phyloP scores from a whole-genome alignment of 1,140 invertebrate genomes.

The Vanessa atalanta region DNA sequence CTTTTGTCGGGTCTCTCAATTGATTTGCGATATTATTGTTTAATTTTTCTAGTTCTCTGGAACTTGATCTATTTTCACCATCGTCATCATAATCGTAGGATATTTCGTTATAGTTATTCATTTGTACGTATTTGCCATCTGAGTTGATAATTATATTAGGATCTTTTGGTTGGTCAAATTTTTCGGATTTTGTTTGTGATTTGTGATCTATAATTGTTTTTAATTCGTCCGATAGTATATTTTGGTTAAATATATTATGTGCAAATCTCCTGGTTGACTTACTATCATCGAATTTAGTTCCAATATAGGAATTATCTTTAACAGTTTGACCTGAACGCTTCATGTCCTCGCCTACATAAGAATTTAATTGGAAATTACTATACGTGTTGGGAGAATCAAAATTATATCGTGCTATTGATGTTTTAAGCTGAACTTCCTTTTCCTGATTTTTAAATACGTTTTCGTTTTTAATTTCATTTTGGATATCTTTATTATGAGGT shows the following conservation, averaged over 20 bases:
- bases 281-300: background rate
- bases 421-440: constrained; percentile 32
- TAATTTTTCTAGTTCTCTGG: background rate
- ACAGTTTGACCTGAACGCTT: too few species aligned
- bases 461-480: constrained; percentile 5
- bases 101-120: background rate
- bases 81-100: background rate
- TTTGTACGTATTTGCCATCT: background rate
- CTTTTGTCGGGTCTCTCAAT: constrained; percentile 43
- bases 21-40: background rate
- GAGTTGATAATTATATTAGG: background rate
- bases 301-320: too few species aligned
- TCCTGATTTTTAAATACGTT: constrained; percentile 14
- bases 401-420: constrained; percentile 25
- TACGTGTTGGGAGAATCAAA: background rate
- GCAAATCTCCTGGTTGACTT: background rate
- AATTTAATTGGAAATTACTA: too few species aligned
- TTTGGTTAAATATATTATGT: constrained; percentile 1
- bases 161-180: background rate
- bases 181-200: background rate
- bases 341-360: too few species aligned
- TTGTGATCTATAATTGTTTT: background rate
- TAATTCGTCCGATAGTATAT: background rate
- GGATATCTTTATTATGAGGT: background rate
- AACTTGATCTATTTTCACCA: background rate